Percentiles rank a stretch among this genome's conserved stretches.
These are phyloP conservation scores for Plestiodon gilberti DNA, from an alignment of 2,113 vertebrate species.

Conservation along the genomic window DNA sequence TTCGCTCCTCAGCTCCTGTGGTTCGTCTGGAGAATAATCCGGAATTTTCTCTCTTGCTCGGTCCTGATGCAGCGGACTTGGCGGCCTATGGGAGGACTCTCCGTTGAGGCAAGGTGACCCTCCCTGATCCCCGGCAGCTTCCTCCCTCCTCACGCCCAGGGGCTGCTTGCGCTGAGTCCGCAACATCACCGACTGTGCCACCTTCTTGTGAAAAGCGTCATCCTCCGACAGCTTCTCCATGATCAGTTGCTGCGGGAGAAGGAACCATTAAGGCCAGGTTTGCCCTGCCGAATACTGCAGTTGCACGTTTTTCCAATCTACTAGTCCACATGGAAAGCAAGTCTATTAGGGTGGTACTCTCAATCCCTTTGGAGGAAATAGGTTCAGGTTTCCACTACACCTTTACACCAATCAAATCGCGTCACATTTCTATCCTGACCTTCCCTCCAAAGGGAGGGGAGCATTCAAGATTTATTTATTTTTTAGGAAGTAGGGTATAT, in stretches of 20 bases:
- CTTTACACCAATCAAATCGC: too few relatives aligned
- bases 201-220: conserved; percentile 76
- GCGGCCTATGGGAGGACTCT: rapidly evolving
- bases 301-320: not conserved
- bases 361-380: too few relatives aligned
- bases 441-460: too few relatives aligned
- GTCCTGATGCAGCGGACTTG: rapidly evolving
- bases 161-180: conserved; percentile 79
- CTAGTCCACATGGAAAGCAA: too few relatives aligned
- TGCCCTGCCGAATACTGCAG: not conserved
- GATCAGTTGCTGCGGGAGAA: conserved; percentile 79
- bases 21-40: not conserved
- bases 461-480: too few relatives aligned
- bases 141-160: conserved; percentile 57
- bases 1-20: not conserved
- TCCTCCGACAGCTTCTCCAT: conserved; percentile 83
- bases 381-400: too few relatives aligned
- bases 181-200: conserved; percentile 74
- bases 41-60: not conserved
- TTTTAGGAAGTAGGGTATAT: too few relatives aligned
- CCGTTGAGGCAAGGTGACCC: rapidly evolving
- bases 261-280: not conserved
- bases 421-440: too few relatives aligned
- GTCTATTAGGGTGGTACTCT: too few relatives aligned
- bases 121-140: not conserved